Percentiles rank a stretch among this genome's conserved stretches.
These are phyloP conservation scores for Ommatoiulus sabulosus DNA, from an alignment of 2,888 invertebrate genomes.

Conservation along the genomic window DNA sequence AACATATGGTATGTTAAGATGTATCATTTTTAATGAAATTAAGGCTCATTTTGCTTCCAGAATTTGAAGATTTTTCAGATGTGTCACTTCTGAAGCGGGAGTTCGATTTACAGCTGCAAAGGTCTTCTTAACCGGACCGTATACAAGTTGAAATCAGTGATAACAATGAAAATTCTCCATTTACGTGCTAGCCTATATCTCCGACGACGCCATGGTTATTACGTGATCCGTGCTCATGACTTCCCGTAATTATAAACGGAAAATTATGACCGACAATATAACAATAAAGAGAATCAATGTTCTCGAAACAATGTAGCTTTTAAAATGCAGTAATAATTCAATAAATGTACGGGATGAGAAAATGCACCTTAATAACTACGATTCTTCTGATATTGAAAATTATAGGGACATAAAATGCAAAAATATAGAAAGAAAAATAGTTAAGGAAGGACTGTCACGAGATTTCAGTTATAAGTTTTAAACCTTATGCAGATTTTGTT, in stretches of 20 bases:
- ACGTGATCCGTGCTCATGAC: background rate
- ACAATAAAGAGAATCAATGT: slow-evolving; percentile 7
- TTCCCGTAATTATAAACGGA: background rate
- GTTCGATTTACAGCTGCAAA: no score
- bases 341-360: background rate
- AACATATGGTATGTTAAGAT: no score
- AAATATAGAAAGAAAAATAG: background rate
- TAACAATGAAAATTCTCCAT: background rate
- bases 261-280: background rate
- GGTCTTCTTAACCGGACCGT: no score
- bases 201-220: background rate
- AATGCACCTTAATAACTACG: background rate
- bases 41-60: no score
- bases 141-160: background rate
- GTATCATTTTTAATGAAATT: no score
- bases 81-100: no score
- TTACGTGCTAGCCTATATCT: background rate
- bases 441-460: background rate
- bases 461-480: no score
- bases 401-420: background rate
- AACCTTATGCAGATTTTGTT: no score
- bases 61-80: no score
- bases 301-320: slow-evolving; percentile 11
- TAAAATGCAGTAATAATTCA: slow-evolving; percentile 1
- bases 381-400: background rate